Evolutionary conservation across 2,113 vertebrate species (phyloP).

Genomic region (Hippocampus mohnikei): DNA sequence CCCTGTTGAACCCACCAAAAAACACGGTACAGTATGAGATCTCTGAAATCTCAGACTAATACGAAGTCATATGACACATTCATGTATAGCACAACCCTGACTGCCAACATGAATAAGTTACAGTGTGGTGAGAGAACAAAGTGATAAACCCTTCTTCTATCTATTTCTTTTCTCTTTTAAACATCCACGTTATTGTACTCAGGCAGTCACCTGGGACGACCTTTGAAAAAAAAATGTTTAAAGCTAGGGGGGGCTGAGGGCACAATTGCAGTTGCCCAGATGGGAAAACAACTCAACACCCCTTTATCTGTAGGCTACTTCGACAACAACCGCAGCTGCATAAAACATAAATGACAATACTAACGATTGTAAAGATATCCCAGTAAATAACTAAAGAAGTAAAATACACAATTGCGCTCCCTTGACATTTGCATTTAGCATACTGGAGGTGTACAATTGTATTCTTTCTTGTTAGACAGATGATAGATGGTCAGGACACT

Average conservation of each 20-base stretch:
- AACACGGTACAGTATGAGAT: conserved; percentile 99
- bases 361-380: no score
- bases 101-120: conserved; percentile 14
- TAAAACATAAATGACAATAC: no score
- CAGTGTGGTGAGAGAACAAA: conserved; percentile 17
- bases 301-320: neutral
- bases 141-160: conserved; percentile 26
- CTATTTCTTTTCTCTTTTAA: conserved; percentile 23
- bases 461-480: no score
- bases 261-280: neutral
- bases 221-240: neutral
- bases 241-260: neutral
- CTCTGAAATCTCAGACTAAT: conserved; percentile 91
- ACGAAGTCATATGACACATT: conserved; percentile 62
- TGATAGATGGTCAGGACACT: no score
- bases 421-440: no score
- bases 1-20: conserved; percentile 97
- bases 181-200: neutral
- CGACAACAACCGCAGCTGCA: neutral
- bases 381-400: no score
- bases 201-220: neutral
- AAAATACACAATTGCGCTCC: no score
- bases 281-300: neutral
- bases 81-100: conserved; percentile 25
- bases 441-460: no score